phyloP scores from a whole-genome alignment of 1,140 invertebrate species.

The Araneus ventricosus region DNA sequence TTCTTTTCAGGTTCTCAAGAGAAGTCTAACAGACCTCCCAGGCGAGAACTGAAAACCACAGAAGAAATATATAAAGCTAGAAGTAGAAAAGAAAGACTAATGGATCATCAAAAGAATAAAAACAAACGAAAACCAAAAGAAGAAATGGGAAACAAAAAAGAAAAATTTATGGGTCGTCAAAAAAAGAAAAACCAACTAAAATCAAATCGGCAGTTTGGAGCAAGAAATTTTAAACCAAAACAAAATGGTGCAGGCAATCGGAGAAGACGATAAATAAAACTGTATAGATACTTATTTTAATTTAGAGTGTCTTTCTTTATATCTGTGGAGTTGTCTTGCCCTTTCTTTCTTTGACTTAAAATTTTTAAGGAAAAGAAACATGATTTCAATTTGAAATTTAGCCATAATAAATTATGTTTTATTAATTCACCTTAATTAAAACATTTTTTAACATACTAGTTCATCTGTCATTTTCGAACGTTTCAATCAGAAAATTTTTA shows the following conservation, averaged over 20 bases:
- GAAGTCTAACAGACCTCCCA: constrained; percentile 78
- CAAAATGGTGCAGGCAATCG: background rate
- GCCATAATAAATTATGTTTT: background rate
- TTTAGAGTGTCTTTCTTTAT: background rate
- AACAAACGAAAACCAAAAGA: background rate
- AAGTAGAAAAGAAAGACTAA: constrained; percentile 77
- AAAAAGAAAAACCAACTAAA: constrained; percentile 39
- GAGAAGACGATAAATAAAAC: background rate
- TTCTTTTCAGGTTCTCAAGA: background rate
- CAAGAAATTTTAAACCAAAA: too few species aligned
- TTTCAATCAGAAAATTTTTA: too few species aligned
- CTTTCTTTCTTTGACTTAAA: background rate
- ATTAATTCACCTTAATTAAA: too few species aligned
- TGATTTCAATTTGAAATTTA: too few species aligned
- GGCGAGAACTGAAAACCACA: constrained; percentile 84
- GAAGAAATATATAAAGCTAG: constrained; percentile 87
- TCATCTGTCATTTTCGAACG: too few species aligned
- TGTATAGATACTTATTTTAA: background rate
- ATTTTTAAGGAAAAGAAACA: background rate
- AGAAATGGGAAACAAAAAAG: background rate
- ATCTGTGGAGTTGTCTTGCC: too few species aligned
- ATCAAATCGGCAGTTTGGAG: background rate
- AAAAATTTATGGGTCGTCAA: background rate
- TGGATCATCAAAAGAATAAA: constrained; percentile 26
- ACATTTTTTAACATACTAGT: too few species aligned